A percentile compares a stretch with the other conserved stretches of the same genome.
phyloP scores from a whole-genome alignment of 2,888 invertebrate species.

The Deroplatys truncata region DNA sequence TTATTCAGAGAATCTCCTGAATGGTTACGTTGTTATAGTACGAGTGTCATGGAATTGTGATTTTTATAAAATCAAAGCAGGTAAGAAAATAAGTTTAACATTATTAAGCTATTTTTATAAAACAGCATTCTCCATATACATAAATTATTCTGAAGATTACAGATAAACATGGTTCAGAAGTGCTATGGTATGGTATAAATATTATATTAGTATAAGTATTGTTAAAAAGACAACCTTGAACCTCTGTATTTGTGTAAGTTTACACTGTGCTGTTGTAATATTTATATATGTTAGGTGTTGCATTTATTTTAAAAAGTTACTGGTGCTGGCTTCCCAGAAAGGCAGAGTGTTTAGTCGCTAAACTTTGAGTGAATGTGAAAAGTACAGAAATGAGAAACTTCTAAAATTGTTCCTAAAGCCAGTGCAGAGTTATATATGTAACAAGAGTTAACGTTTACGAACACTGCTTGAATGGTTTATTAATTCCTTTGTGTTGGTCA shows the following conservation, averaged over 20 bases:
- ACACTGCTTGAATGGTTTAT: not conserved
- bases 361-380: not conserved
- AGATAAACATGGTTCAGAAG: not conserved
- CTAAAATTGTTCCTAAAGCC: not conserved
- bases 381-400: not conserved
- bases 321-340: slow-evolving; percentile 1
- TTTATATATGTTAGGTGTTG: slow-evolving; percentile 6
- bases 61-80: not conserved
- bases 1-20: not conserved
- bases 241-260: not conserved
- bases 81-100: not conserved
- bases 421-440: not conserved
- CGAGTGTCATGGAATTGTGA: not conserved
- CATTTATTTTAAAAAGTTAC: slow-evolving; percentile 13
- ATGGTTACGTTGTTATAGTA: not conserved
- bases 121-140: not conserved
- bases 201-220: not conserved
- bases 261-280: not conserved
- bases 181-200: not conserved
- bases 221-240: not conserved
- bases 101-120: slow-evolving; percentile 14
- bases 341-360: not conserved
- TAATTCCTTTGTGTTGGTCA: not conserved
- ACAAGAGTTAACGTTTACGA: not conserved
- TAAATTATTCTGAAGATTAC: not conserved